Evolutionary conservation across 1,140 invertebrate species (phyloP).

Genomic region (Drosophila pandora): DNA sequence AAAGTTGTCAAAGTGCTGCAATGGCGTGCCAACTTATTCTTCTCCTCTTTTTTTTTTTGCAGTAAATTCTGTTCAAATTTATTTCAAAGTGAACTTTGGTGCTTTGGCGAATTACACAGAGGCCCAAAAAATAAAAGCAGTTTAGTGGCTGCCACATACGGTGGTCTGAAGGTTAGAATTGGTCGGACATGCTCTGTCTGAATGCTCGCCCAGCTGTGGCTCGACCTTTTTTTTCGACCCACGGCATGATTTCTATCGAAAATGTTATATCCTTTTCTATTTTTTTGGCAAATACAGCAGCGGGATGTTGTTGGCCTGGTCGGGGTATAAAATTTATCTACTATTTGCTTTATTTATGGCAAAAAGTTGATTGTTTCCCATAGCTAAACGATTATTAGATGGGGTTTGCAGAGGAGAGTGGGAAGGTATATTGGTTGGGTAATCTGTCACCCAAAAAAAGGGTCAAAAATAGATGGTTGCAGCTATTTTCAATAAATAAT

Average conservation of each 20-base stretch:
- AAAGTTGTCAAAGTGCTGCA: constrained; percentile 46
- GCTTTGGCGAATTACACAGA: constrained; percentile 1
- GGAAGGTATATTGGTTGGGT: neutral
- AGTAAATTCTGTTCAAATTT: constrained; percentile 51
- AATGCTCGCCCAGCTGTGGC: constrained; percentile 35
- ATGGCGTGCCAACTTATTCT: constrained; percentile 29
- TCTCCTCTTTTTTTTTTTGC: constrained; percentile 26
- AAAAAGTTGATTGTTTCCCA: constrained; percentile 20
- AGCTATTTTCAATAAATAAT: neutral
- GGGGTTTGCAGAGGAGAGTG: neutral
- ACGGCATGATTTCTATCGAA: constrained; percentile 19
- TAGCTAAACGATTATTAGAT: constrained; percentile 24
- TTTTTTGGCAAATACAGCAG: constrained; percentile 13
- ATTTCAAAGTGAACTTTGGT: constrained; percentile 51
- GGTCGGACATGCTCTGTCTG: constrained; percentile 4
- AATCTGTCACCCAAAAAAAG: neutral
- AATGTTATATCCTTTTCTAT: constrained; percentile 12
- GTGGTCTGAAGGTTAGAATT: constrained; percentile 33
- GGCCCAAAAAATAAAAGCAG: constrained; percentile 17
- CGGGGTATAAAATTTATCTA: constrained; percentile 18
- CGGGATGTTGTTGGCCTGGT: constrained; percentile 1
- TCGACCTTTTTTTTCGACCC: neutral
- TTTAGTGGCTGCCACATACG: constrained; percentile 36
- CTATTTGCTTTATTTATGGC: constrained; percentile 22
- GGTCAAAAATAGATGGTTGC: neutral